phyloP scores from a whole-genome alignment of 2,888 invertebrate genomes.

The Maniola hyperantus region DNA sequence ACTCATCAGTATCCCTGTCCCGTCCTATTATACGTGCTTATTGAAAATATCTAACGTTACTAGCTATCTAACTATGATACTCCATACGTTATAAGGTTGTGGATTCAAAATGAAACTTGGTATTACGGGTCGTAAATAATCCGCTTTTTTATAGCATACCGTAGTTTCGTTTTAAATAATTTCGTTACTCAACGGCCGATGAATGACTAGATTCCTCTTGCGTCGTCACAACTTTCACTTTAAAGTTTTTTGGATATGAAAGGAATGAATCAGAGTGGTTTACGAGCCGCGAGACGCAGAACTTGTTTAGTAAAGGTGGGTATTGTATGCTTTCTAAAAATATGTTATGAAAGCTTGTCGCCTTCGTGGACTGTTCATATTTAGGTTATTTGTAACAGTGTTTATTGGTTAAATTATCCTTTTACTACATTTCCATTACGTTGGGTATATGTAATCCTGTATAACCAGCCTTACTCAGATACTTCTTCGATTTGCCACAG shows the following conservation, averaged over 20 bases:
- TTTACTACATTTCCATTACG: conserved; percentile 25
- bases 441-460: conserved; percentile 24
- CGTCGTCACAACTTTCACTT: conserved; percentile 75
- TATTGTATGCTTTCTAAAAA: conserved; percentile 39
- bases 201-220: conserved; percentile 70
- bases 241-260: conserved; percentile 67
- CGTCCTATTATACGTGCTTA: background rate
- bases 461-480: background rate
- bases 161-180: conserved; percentile 56
- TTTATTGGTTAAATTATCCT: conserved; percentile 22
- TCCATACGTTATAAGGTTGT: background rate
- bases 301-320: conserved; percentile 37
- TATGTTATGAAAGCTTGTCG: conserved; percentile 31
- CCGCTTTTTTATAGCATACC: conserved; percentile 6
- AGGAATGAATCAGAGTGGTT: conserved; percentile 46
- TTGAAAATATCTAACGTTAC: background rate
- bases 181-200: conserved; percentile 69
- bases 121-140: conserved; percentile 3
- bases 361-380: conserved; percentile 10
- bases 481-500: background rate
- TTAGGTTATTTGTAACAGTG: conserved; percentile 9
- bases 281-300: conserved; percentile 42
- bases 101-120: background rate
- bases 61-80: background rate
- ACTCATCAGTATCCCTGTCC: background rate